Base-by-base conservation (phyloP, 2,113 vertebrate species). In the Syngnathus typhle region DNA sequence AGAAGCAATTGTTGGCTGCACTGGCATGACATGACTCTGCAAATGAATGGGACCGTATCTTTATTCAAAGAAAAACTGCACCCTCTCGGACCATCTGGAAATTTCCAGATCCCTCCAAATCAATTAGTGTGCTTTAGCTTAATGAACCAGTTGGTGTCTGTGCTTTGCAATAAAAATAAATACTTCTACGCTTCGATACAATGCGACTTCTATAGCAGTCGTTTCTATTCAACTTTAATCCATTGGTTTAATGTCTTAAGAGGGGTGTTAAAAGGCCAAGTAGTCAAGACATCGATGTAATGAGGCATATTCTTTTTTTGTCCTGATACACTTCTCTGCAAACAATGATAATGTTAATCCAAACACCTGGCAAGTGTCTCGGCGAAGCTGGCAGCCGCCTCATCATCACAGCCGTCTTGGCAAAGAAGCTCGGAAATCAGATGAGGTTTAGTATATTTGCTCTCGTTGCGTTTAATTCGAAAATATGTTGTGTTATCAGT, bases 341-440 rank as follows among this genome's bases (percentile, higher is more conserved):
- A 76, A 73, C 68, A 74, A 64, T 67, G 21, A 65, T 55, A 23
- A 55, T 60, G 67, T 18, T 78, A 78, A 82, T 78, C 73, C 71
- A 38, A 63, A 80, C 68, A 82, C 73, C 81, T 85, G 81, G 72
- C 74, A 78, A 70, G 60, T 51, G 54, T 58, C 39, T 49, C 66
- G 23, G 60, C 65, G 37, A 47, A 67, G 67, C 72, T 81, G 76
- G 74, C 79, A 74, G 65, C 74, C 41, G n/a, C 37, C 49, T 61
- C 65, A 21, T 32, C 56, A 64, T 44, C 12, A 4, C 52, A 73
- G 60, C 65, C 36, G 72, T 52, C 54, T 73, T 58, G 66, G 69
- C 65, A 59, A 65, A 44, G 60, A 60, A n/a, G 64, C 44, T 51
- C 39, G 19, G 49, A 56, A 71, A 73, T 69, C 65, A 72, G 12